Conservation (phyloP, 2,113 vertebrate species). For the Cisticola juncidis region DNA sequence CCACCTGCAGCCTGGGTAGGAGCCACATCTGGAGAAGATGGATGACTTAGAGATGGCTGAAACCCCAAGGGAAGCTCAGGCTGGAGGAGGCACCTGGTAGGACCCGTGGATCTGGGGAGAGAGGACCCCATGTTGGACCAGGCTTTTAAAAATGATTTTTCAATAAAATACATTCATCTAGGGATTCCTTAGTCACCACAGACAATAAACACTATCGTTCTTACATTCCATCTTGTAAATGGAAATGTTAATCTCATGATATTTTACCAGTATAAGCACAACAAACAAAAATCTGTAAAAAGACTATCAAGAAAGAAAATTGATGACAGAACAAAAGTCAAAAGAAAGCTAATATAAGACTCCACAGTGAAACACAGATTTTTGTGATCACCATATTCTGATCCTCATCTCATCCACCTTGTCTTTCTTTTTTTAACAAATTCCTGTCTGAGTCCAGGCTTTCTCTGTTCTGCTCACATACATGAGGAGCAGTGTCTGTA, state of each 20-base stretch:
- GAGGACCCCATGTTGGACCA: accelerated
- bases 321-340: background rate
- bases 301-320: background rate
- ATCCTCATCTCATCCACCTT: background rate
- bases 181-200: background rate
- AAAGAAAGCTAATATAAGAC: background rate
- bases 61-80: background rate
- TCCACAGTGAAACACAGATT: background rate
- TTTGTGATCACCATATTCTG: background rate
- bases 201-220: background rate
- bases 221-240: background rate
- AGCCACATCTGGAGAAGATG: background rate
- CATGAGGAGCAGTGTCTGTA: accelerated
- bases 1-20: background rate
- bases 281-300: background rate
- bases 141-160: background rate
- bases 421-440: background rate
- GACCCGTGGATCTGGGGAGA: background rate
- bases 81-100: background rate
- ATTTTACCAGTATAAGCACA: background rate
- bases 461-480: background rate
- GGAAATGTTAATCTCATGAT: background rate
- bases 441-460: background rate
- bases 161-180: background rate
- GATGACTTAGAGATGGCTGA: background rate